Evolutionary conservation across 2,113 vertebrate genomes (phyloP).

Genomic region (Mus pahari): DNA sequence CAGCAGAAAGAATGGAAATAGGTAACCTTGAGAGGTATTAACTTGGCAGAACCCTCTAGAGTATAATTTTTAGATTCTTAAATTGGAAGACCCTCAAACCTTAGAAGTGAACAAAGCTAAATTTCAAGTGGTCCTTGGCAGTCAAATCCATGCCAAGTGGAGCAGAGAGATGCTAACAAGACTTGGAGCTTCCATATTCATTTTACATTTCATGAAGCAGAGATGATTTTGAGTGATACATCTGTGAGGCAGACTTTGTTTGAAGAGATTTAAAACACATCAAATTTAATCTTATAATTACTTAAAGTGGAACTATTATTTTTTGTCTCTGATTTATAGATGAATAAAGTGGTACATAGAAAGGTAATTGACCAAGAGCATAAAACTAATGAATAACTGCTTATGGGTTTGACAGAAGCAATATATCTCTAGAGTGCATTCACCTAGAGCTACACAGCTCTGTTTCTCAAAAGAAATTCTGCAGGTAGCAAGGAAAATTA

Average conservation of each 20-base stretch:
- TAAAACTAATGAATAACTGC: neutral
- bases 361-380: neutral
- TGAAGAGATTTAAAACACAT: neutral
- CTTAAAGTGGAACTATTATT: neutral
- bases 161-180: neutral
- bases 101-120: conserved; percentile 8
- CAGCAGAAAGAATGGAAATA: too few species aligned
- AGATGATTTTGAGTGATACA: neutral
- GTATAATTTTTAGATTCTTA: neutral
- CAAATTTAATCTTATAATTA: conserved; percentile 8
- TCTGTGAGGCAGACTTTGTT: neutral
- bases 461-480: conserved; percentile 32
- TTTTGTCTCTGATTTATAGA: neutral
- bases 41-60: too few species aligned
- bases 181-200: neutral
- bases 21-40: too few species aligned
- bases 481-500: conserved; percentile 24
- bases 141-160: neutral
- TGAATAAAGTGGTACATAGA: conserved; percentile 33
- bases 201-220: neutral
- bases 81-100: neutral
- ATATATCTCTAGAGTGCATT: neutral
- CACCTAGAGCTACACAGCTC: neutral
- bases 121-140: neutral
- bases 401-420: neutral